phyloP scores from a whole-genome alignment of 2,888 invertebrate species.

The Apodemia zela region DNA sequence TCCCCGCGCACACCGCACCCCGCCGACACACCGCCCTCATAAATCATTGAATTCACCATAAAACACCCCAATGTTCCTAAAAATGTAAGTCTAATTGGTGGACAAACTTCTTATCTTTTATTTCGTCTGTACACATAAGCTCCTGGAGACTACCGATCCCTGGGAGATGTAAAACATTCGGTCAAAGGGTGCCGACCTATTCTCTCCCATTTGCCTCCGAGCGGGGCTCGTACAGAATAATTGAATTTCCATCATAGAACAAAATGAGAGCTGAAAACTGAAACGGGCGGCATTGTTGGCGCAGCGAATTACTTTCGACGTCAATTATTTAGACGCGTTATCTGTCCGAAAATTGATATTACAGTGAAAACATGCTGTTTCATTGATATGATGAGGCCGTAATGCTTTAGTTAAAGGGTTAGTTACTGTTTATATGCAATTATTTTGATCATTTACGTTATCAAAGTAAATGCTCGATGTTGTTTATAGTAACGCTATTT shows the following conservation, averaged over 20 bases:
- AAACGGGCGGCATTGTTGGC: slow-evolving; percentile 74
- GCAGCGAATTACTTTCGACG: slow-evolving; percentile 71
- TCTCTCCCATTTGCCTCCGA: slow-evolving; percentile 54
- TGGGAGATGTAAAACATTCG: slow-evolving; percentile 64
- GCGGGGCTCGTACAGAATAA: slow-evolving; percentile 71
- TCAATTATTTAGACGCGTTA: slow-evolving; percentile 71
- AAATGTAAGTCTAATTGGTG: slow-evolving; percentile 78
- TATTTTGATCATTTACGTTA: slow-evolving; percentile 19
- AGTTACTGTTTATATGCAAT: slow-evolving; percentile 18
- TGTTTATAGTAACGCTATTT: slow-evolving; percentile 11
- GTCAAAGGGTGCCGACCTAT: slow-evolving; percentile 64
- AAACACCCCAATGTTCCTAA: slow-evolving; percentile 77
- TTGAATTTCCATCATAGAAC: slow-evolving; percentile 78
- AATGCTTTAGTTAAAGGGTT: slow-evolving; percentile 31
- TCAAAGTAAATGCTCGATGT: slow-evolving; percentile 11
- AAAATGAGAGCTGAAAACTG: slow-evolving; percentile 77
- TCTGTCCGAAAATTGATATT: slow-evolving; percentile 57
- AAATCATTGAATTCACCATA: slow-evolving; percentile 79
- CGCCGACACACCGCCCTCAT: slow-evolving; percentile 69
- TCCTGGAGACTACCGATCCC: slow-evolving; percentile 35
- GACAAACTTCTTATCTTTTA: slow-evolving; percentile 67
- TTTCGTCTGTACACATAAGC: slow-evolving; percentile 53
- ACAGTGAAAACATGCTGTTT: slow-evolving; percentile 47
- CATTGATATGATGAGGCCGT: slow-evolving; percentile 32
- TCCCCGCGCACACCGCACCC: slow-evolving; percentile 52